Conservation (phyloP, 2,797 vertebrate species). For the Hirundo rustica region DNA sequence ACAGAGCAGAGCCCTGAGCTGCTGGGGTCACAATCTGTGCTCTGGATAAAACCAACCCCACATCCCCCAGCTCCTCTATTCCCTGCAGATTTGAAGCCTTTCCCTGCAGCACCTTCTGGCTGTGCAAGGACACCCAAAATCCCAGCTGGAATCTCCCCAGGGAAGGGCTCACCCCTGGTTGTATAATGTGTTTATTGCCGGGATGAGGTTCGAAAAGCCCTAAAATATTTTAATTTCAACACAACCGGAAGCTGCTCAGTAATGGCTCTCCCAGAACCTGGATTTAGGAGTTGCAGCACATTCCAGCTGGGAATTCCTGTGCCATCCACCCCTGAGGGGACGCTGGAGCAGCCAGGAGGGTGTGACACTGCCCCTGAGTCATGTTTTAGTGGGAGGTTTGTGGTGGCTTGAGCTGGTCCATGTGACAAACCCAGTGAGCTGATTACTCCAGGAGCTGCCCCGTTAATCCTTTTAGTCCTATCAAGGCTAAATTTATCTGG, state of each 20-base stretch:
- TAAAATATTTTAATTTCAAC: neutral
- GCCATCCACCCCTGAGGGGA: neutral
- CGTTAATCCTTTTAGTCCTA: constrained; percentile 52
- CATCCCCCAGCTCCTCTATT: fast-evolving
- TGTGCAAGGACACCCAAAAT: neutral
- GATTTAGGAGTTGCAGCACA: fast-evolving
- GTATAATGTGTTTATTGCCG: neutral
- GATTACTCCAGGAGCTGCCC: neutral
- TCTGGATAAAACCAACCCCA: neutral
- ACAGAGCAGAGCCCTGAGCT: neutral
- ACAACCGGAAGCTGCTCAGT: neutral
- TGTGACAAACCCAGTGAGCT: constrained; percentile 14
- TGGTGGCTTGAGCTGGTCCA: neutral
- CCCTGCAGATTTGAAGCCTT: neutral
- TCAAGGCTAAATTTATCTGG: constrained; percentile 51
- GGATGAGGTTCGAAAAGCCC: neutral
- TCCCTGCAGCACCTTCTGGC: neutral
- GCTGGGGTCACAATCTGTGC: neutral
- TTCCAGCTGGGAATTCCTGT: neutral
- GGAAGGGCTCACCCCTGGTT: neutral
- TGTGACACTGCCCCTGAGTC: neutral
- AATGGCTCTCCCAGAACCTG: fast-evolving
- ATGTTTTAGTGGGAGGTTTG: neutral
- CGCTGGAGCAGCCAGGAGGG: neutral
- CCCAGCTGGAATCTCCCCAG: neutral